Percentiles rank a stretch among this genome's conserved stretches.
These are phyloP conservation scores for Pogoniulus pusillus DNA, from an alignment of 2,797 vertebrate species.

Conservation along the genomic window DNA sequence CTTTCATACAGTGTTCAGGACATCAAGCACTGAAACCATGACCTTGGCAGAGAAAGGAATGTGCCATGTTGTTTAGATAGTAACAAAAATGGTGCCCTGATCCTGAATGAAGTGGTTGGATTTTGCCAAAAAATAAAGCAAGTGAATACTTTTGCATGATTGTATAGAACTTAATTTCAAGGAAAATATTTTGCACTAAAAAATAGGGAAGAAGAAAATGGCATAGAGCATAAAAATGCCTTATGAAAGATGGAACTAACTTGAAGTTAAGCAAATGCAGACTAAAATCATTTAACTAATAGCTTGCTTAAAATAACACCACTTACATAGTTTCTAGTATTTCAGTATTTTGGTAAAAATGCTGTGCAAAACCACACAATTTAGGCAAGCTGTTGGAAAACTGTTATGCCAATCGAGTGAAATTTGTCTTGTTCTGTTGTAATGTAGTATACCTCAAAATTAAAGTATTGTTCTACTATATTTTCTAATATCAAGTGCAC, in stretches of 20 bases:
- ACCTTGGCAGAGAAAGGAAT: constrained; percentile 21
- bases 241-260: neutral
- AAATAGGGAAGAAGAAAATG: neutral
- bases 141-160: neutral
- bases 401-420: neutral
- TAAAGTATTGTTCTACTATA: neutral
- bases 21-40: constrained; percentile 33
- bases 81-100: neutral
- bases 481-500: neutral
- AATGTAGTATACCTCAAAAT: neutral
- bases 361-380: neutral
- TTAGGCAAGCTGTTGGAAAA: neutral
- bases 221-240: neutral
- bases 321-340: neutral
- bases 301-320: neutral
- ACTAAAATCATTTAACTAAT: neutral
- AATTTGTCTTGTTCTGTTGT: neutral
- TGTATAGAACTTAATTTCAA: neutral
- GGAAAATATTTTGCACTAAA: constrained; percentile 7
- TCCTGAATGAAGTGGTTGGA: neutral
- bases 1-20: constrained; percentile 24
- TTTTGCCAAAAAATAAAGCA: constrained; percentile 17
- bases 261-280: neutral
- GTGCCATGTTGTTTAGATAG: neutral
- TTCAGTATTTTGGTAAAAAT: neutral